Evolutionary conservation across 2,797 vertebrate genomes (phyloP), one percentile per base, ranked within the genome.

Genomic region (Malacoctenus gilli): DNA sequence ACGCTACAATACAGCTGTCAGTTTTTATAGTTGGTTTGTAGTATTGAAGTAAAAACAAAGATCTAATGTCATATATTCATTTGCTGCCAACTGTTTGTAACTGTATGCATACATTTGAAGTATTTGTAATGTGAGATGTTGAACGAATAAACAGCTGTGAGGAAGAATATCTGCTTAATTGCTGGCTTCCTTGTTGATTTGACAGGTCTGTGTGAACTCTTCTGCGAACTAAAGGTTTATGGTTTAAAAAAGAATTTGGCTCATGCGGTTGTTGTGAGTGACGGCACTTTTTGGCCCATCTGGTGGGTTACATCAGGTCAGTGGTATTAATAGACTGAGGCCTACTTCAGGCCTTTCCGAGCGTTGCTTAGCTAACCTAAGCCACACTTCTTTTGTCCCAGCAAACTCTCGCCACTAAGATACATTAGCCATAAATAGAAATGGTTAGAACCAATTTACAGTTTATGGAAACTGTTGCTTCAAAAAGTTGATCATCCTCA

Each of bases 61-160:
- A 91, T 89, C 95, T 96, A 95, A 95, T 93, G 94, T 96, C 95
- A 95, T 95, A 94, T 94, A 95, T 96, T 97, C 94, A 96, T 98
- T 98, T 98, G 96, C 96, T 95, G 97, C 96, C 96, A 95, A 98
- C 95, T 98, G 95, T 98, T 98, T 98, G 96, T 97, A 99, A 96
- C 95, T 95, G 96, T 98, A 98, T 97, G 95, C 97, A 95, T 98
- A 96, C 95, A 98, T 98, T 98, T 96, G 95, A 98, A 99, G 97
- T 98, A 98, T 99, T 98, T 99, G 97, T 98, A 98, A 97, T 95
- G 96, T 98, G 95, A 98, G 95, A 97, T 98, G 96, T 98, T 97
- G 96, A 98, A 98, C 92, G 95, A 99, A 98, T 98, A 97, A 99
- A 95, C 94, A 93, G 96, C 95, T 95, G 95, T 95, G 77, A 92